These are phyloP conservation scores for Thaleichthys pacificus DNA, from an alignment of 2,797 vertebrate genomes.

Conservation along the genomic window DNA sequence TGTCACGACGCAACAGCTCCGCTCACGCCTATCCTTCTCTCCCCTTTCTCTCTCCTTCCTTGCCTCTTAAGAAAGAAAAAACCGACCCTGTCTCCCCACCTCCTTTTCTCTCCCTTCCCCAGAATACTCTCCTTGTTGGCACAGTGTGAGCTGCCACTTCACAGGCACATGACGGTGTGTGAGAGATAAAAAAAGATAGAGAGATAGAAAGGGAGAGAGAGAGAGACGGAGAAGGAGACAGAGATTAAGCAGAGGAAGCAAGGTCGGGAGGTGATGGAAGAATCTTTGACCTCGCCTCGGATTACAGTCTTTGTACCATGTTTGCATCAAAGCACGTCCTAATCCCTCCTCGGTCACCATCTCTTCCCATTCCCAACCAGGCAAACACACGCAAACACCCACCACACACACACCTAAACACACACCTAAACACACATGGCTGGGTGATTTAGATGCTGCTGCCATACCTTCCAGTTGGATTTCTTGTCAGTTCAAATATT, in stretches of 20 bases:
- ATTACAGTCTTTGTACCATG: not conserved
- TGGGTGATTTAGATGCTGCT: no score
- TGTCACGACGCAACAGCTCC: not conserved
- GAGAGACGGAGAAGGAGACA: not conserved
- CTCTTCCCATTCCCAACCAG: not conserved
- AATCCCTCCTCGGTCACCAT: not conserved
- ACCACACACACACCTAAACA: no score
- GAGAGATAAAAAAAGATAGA: not conserved
- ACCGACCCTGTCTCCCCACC: not conserved
- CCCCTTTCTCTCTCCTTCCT: not conserved
- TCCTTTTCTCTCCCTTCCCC: not conserved
- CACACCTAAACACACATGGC: no score
- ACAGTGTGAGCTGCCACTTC: not conserved
- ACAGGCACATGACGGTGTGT: not conserved
- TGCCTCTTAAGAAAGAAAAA: not conserved
- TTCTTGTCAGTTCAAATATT: no score
- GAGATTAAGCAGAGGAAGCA: no score
- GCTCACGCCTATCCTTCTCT: not conserved
- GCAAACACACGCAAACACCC: no score
- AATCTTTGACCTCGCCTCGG: conserved; percentile 11
- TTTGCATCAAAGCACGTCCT: not conserved
- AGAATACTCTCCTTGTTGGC: not conserved
- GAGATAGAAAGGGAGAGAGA: not conserved
- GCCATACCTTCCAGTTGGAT: no score
- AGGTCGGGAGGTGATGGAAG: not conserved